Conservation (phyloP, 2,797 vertebrate species). For the Erpetoichthys calabaricus region DNA sequence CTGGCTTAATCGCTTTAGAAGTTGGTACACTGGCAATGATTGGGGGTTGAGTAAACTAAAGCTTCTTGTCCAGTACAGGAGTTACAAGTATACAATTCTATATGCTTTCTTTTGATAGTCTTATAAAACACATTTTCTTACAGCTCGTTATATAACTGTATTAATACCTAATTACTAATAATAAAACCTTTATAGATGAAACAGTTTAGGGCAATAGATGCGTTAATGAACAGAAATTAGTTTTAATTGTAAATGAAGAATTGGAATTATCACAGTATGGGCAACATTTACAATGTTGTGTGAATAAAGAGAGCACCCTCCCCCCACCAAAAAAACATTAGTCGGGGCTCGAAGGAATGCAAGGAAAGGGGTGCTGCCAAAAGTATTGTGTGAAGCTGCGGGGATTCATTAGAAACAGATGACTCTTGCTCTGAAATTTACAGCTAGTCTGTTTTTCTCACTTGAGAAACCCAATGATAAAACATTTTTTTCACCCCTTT, state of each 20-base stretch:
- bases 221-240: background rate
- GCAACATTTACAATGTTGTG: constrained; percentile 29
- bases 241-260: background rate
- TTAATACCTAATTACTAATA: background rate
- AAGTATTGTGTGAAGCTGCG: constrained; percentile 56
- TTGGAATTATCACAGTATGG: background rate
- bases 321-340: constrained; percentile 75
- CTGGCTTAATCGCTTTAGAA: no score
- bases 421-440: constrained; percentile 35
- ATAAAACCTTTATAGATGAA: background rate
- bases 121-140: background rate
- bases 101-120: no score
- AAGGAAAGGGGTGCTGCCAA: constrained; percentile 47
- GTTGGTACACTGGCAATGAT: no score
- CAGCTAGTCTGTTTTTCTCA: constrained; percentile 2
- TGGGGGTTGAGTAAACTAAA: no score
- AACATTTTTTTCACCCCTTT: no score
- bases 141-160: background rate
- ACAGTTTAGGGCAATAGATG: background rate
- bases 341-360: constrained; percentile 59
- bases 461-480: background rate
- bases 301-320: constrained; percentile 51
- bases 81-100: no score
- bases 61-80: no score
- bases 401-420: constrained; percentile 70